Evolutionary conservation across 2,888 invertebrate species (phyloP).

Genomic region (Ganaspis brasiliensis): DNA sequence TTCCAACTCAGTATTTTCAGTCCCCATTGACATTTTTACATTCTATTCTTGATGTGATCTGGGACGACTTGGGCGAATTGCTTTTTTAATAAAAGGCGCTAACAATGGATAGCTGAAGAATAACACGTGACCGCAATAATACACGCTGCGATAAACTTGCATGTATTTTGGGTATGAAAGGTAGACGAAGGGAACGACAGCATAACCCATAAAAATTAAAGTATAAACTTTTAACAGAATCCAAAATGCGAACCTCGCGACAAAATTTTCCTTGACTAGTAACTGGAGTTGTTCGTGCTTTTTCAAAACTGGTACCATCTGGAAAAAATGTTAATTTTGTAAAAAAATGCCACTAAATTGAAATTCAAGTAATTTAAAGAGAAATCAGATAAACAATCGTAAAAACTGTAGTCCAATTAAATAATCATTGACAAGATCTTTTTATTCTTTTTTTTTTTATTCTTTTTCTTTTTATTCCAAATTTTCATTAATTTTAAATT

Average conservation of each 20-base stretch:
- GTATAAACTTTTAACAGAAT: slow-evolving; percentile 87
- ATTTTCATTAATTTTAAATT: no score
- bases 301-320: slow-evolving; percentile 83
- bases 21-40: neutral
- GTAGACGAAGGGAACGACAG: slow-evolving; percentile 88
- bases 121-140: slow-evolving; percentile 87
- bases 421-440: no score
- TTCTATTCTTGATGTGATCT: slow-evolving; percentile 62
- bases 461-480: no score
- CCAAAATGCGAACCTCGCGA: slow-evolving; percentile 82
- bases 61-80: slow-evolving; percentile 65
- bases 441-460: no score
- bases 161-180: slow-evolving; percentile 87
- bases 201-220: slow-evolving; percentile 92
- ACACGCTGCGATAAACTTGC: slow-evolving; percentile 84
- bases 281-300: slow-evolving; percentile 81
- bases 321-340: slow-evolving; percentile 65
- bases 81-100: slow-evolving; percentile 75
- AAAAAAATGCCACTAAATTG: slow-evolving; percentile 37
- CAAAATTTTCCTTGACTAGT: slow-evolving; percentile 78
- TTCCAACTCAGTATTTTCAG: neutral
- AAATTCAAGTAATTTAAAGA: no score
- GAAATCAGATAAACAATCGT: no score
- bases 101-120: slow-evolving; percentile 86
- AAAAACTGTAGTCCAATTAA: no score